Evolutionary conservation across 2,797 vertebrate genomes (phyloP), one percentile per base, ranked within the genome.

Genomic region (Vipera latastei): DNA sequence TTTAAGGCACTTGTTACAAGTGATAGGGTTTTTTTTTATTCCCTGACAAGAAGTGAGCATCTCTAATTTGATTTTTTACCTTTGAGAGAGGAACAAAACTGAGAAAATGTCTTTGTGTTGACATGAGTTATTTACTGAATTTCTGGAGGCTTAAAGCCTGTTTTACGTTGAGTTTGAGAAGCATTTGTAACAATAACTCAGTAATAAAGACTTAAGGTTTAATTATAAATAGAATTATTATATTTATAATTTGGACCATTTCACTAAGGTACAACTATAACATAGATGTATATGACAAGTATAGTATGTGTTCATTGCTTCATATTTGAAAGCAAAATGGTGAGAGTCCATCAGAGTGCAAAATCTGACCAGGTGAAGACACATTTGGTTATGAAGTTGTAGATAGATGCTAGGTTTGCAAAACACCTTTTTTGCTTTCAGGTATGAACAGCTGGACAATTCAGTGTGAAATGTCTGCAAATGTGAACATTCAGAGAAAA

Each of bases 61-160:
- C 2, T 20, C 83, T 51, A 55, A 78, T 87, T 28, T 4, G 86
- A 18, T 89, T 91, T 88, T 88, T 88, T 60, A 38, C 91, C 88
- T 63, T 51, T 93, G 53, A 92, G 60, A 85, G 38, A 91, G 38
- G 12, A 88, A 8, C 57, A 94, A 20, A 90, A 59, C 3, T 0
- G 32, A 22, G 0, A 90, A 95, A 94, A 89, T 53, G 22, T 14
- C 78, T 14, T 44, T 20, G 22, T 90, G 3, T 7, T 86, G 88
- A 92, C 12, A 69, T 14, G 3, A 4, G 88, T 89, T 90, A 88
- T 69, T 86, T 90, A 63, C 53, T 38, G 38, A 93, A 51, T 95
- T 89, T 14, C 14, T 78, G 32, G 86, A 56, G 87, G 59, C 86
- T 59, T 78, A 92, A 85, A 94, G n/a, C 44, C 92, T 92, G 32